A percentile compares a stretch with the other conserved stretches of the same genome.
Evolutionary conservation across 2,113 vertebrate species (phyloP).

Genomic region (Bufo bufo): DNA sequence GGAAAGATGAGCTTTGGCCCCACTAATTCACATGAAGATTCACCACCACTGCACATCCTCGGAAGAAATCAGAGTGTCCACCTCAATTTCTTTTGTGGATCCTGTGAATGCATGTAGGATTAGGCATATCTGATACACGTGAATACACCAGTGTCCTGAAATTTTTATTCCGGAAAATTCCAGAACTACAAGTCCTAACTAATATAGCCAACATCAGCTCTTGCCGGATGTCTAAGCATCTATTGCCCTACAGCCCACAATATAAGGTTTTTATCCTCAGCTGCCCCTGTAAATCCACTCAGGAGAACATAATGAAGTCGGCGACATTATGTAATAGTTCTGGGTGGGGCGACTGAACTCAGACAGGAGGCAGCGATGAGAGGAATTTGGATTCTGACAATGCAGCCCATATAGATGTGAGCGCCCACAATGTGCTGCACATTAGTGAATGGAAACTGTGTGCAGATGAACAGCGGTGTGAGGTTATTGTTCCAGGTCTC

Average conservation of each 20-base stretch:
- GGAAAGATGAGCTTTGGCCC: too few species aligned
- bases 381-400: not conserved
- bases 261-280: not conserved
- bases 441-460: not conserved
- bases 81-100: too few species aligned
- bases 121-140: too few species aligned
- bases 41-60: too few species aligned
- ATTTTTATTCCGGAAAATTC: too few species aligned
- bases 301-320: not conserved
- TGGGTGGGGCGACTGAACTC: not conserved
- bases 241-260: not conserved
- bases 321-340: not conserved
- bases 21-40: too few species aligned
- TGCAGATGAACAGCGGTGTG: constrained; percentile 1
- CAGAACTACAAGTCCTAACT: too few species aligned
- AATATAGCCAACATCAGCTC: too few species aligned
- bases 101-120: too few species aligned
- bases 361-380: not conserved
- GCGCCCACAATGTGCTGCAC: not conserved
- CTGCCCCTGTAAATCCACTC: too few species aligned
- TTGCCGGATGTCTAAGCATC: not conserved
- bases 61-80: too few species aligned
- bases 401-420: not conserved
- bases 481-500: constrained; percentile 27
- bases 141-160: too few species aligned